Evolutionary conservation across 1,140 invertebrate species (phyloP).

Genomic region (Asobara japonica): DNA sequence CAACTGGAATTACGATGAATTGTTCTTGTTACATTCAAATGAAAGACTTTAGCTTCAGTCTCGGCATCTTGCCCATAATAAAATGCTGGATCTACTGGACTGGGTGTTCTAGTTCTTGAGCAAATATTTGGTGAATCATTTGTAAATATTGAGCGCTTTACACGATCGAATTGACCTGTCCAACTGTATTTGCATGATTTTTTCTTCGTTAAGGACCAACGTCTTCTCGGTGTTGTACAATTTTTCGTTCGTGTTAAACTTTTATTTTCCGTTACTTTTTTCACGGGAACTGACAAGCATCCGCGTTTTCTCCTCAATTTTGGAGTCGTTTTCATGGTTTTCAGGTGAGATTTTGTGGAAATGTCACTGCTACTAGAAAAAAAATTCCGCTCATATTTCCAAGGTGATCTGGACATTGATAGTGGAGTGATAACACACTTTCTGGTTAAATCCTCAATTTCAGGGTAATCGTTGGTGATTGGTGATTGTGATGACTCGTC

Average conservation of each 20-base stretch:
- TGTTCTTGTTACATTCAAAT: constrained; percentile 3
- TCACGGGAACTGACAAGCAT: not conserved
- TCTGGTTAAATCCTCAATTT: not conserved
- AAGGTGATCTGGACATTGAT: constrained; percentile 26
- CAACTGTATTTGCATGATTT: constrained; percentile 35
- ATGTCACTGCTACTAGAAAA: not conserved
- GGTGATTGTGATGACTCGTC: constrained; percentile 25
- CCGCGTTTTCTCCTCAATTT: not conserved
- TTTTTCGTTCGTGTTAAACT: constrained; percentile 9
- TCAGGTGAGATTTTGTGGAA: not conserved
- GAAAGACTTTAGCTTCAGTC: constrained; percentile 28
- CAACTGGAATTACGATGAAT: not conserved
- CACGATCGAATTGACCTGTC: constrained; percentile 37
- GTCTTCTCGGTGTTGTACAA: constrained; percentile 8
- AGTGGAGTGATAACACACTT: constrained; percentile 8
- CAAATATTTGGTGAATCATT: constrained; percentile 9
- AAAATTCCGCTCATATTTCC: constrained; percentile 21
- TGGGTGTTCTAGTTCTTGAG: constrained; percentile 32
- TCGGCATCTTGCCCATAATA: constrained; percentile 30
- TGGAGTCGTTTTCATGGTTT: not conserved
- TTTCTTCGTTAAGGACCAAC: constrained; percentile 28
- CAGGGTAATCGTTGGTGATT: constrained; percentile 21
- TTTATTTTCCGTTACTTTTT: constrained; percentile 5
- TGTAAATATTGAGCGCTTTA: constrained; percentile 26
- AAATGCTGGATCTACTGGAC: constrained; percentile 30